Conservation (phyloP, 2,888 invertebrate genomes). For the Sussaba pulchella region DNA sequence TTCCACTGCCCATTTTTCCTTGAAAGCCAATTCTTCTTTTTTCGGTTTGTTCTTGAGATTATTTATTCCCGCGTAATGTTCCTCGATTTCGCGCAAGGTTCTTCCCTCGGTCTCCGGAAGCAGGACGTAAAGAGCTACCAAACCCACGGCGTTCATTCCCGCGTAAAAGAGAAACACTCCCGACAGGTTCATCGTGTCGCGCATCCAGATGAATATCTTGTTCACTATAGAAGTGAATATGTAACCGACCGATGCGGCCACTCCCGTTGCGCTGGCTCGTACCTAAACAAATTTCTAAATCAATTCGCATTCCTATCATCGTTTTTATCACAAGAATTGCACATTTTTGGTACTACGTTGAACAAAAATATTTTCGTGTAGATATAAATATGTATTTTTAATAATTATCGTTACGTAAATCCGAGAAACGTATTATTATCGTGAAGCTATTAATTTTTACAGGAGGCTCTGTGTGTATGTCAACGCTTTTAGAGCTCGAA, state of each 20-base stretch:
- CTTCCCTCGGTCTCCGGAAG: slow-evolving; percentile 94
- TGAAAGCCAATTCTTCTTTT: slow-evolving; percentile 73
- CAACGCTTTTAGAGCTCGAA: too few relatives aligned
- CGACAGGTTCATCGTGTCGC: slow-evolving; percentile 87
- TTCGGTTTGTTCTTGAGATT: slow-evolving; percentile 81
- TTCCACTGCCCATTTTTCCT: slow-evolving; percentile 81
- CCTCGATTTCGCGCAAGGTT: slow-evolving; percentile 89
- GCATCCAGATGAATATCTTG: slow-evolving; percentile 90
- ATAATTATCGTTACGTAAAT: too few relatives aligned
- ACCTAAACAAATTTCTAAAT: slow-evolving; percentile 82
- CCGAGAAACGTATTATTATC: too few relatives aligned
- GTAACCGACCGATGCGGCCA: slow-evolving; percentile 91
- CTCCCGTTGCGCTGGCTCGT: slow-evolving; percentile 90
- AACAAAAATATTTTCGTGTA: neutral
- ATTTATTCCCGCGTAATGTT: slow-evolving; percentile 88
- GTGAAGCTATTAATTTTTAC: too few relatives aligned
- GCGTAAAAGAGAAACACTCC: slow-evolving; percentile 91
- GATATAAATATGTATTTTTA: neutral
- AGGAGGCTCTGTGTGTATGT: too few relatives aligned
- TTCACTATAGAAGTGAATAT: slow-evolving; percentile 91
- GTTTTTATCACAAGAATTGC: neutral
- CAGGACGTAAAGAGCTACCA: slow-evolving; percentile 88
- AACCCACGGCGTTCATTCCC: slow-evolving; percentile 87
- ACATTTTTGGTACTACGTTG: neutral
- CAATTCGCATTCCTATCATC: neutral